Evolutionary conservation across 2,113 vertebrate genomes (phyloP).

Genomic region (Limanda limanda): DNA sequence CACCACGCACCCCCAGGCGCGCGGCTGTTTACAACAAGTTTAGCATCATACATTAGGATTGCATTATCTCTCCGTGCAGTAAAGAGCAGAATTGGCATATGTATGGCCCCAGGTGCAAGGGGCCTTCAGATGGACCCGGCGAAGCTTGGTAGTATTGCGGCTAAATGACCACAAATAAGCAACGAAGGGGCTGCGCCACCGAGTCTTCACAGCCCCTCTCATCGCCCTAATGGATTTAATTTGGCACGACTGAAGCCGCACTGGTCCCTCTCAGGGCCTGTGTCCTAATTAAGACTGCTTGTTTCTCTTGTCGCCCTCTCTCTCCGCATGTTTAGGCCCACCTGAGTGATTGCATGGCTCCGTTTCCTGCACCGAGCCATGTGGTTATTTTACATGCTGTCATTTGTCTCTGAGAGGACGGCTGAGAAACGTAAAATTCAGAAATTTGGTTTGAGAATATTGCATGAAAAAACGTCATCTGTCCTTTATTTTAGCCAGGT

Average conservation of each 20-base stretch:
- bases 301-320: conserved; percentile 65
- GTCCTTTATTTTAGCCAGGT: neutral
- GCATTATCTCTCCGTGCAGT: conserved; percentile 51
- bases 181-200: conserved; percentile 26
- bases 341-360: conserved; percentile 38
- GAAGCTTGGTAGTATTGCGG: conserved; percentile 28
- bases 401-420: conserved; percentile 3
- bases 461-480: neutral
- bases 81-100: conserved; percentile 71
- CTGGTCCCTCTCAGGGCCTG: conserved; percentile 58
- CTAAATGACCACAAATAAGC: conserved; percentile 67
- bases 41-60: conserved; percentile 64
- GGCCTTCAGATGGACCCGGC: conserved; percentile 57
- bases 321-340: conserved; percentile 39
- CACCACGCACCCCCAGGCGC: conserved; percentile 38
- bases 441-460: neutral
- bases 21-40: conserved; percentile 63
- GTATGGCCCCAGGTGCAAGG: conserved; percentile 69
- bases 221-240: conserved; percentile 69
- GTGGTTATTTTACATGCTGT: neutral
- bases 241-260: conserved; percentile 63
- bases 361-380: conserved; percentile 8
- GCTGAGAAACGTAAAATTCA: neutral
- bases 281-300: conserved; percentile 66
- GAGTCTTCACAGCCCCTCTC: conserved; percentile 59